Conservation (phyloP, 2,888 invertebrate species). For the Lepidochrysops patricia region DNA sequence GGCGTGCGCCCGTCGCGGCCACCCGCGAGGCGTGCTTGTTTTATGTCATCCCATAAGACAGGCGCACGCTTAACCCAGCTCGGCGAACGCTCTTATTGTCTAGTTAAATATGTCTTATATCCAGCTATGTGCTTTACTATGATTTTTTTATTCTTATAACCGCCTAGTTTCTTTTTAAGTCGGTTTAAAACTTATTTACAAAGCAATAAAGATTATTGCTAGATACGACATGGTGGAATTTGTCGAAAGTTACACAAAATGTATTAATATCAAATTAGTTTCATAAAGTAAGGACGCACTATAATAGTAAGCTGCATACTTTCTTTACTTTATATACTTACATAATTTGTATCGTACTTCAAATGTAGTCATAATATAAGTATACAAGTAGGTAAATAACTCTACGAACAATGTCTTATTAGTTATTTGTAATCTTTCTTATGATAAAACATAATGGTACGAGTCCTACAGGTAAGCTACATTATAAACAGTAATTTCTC, state of each 20-base stretch:
- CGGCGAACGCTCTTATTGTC: too few relatives aligned
- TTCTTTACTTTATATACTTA: slow-evolving; percentile 24
- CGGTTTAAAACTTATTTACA: too few relatives aligned
- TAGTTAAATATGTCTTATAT: too few relatives aligned
- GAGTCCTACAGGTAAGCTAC: slow-evolving; percentile 27
- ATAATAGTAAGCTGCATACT: slow-evolving; percentile 18
- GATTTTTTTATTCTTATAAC: not conserved
- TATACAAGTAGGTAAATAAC: slow-evolving; percentile 52
- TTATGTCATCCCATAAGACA: too few relatives aligned
- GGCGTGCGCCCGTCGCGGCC: too few relatives aligned
- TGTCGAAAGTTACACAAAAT: not conserved
- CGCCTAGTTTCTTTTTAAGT: too few relatives aligned
- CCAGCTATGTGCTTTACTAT: too few relatives aligned
- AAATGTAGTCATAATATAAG: slow-evolving; percentile 64
- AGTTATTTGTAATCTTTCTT: slow-evolving; percentile 48
- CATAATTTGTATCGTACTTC: slow-evolving; percentile 40
- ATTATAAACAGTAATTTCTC: not conserved
- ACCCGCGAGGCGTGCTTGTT: too few relatives aligned
- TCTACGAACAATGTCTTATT: slow-evolving; percentile 50
- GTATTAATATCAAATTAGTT: not conserved
- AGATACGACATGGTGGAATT: not conserved
- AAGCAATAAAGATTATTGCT: too few relatives aligned
- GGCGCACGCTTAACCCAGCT: too few relatives aligned
- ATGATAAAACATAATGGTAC: slow-evolving; percentile 32
- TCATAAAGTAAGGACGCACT: not conserved